These are phyloP conservation scores for Pardosa pseudoannulata DNA, from an alignment of 2,888 invertebrate species.

Conservation along the genomic window DNA sequence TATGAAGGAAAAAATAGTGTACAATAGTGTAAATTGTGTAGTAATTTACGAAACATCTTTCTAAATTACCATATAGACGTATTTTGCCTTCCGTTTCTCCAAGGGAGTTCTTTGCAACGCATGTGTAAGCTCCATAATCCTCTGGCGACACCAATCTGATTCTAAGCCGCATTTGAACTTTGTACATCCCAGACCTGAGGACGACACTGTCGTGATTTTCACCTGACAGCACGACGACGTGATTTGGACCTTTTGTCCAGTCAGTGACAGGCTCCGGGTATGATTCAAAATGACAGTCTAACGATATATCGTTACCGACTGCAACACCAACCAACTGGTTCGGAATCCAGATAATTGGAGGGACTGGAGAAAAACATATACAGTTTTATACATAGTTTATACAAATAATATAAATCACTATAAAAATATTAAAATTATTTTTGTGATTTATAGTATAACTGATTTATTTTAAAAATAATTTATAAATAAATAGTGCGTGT, in stretches of 20 bases:
- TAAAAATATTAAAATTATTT: too few species aligned
- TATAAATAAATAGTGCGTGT: too few species aligned
- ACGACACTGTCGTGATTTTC: slow-evolving; percentile 76
- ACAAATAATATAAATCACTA: too few species aligned
- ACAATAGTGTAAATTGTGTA: too few species aligned
- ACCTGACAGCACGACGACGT: neutral
- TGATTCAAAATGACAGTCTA: slow-evolving; percentile 94
- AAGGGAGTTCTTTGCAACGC: slow-evolving; percentile 94
- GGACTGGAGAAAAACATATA: slow-evolving; percentile 82
- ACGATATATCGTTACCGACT: slow-evolving; percentile 91
- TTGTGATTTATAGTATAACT: too few species aligned
- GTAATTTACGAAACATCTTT: too few species aligned
- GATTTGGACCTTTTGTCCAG: slow-evolving; percentile 77
- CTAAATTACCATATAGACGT: slow-evolving; percentile 84
- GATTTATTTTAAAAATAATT: too few species aligned
- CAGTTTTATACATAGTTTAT: too few species aligned
- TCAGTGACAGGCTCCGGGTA: slow-evolving; percentile 93
- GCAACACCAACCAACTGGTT: slow-evolving; percentile 95
- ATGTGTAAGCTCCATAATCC: slow-evolving; percentile 93
- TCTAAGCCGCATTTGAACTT: slow-evolving; percentile 92
- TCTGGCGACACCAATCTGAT: slow-evolving; percentile 87
- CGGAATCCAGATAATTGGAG: slow-evolving; percentile 90
- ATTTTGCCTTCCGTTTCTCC: slow-evolving; percentile 96
- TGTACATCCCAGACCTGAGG: slow-evolving; percentile 82
- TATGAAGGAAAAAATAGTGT: too few species aligned